Conservation (phyloP, 2,888 invertebrate species). For the Oscheius sp. region DNA sequence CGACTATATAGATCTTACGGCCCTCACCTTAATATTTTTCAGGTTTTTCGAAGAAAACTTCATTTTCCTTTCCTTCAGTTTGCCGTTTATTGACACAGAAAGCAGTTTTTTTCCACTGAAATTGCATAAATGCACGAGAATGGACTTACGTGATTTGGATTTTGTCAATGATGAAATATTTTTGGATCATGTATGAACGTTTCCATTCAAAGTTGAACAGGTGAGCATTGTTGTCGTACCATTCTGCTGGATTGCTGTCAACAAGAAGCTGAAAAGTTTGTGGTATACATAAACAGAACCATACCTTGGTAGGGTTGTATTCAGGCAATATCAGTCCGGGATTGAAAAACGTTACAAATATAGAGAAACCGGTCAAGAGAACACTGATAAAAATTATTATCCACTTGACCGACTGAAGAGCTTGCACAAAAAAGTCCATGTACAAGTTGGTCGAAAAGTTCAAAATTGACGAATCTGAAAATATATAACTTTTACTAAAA, state of each 20-base stretch:
- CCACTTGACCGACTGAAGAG: conserved; percentile 32
- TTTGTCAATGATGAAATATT: conserved; percentile 48
- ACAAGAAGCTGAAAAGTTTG: conserved; percentile 53
- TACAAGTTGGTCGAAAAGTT: neutral
- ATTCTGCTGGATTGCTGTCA: conserved; percentile 61
- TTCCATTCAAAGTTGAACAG: conserved; percentile 54
- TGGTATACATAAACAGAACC: neutral
- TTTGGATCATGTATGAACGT: conserved; percentile 46
- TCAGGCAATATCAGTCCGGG: conserved; percentile 58
- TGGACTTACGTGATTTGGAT: conserved; percentile 27
- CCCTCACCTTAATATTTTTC: conserved; percentile 3
- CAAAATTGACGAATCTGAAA: neutral
- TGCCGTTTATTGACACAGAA: neutral
- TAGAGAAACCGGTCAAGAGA: conserved; percentile 36
- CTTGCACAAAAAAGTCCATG: neutral
- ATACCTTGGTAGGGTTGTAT: conserved; percentile 65
- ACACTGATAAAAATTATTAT: conserved; percentile 35
- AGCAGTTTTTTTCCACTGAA: neutral
- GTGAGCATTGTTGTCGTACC: conserved; percentile 63
- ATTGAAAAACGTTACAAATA: conserved; percentile 41
- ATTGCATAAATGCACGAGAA: neutral
- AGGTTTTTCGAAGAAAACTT: neutral
- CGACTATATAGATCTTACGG: neutral
- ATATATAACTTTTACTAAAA: neutral
- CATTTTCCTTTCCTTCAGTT: neutral